Evolutionary conservation across 2,113 vertebrate genomes (phyloP), one percentile per base, ranked within the genome.

Genomic region (Sceloporus undulatus): DNA sequence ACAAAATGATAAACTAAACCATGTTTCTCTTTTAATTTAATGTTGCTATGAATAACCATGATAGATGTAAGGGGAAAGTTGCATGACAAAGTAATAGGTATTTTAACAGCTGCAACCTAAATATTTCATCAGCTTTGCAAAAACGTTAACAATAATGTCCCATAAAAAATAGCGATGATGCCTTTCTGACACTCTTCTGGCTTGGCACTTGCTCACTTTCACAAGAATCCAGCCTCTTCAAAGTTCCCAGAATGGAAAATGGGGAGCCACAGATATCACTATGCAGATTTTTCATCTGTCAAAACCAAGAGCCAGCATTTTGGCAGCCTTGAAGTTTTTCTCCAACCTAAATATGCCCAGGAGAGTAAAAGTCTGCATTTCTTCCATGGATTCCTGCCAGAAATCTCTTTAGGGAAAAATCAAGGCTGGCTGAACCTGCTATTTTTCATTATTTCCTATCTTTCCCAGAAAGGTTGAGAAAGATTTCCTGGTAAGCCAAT

Each of bases 301-400:
- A 88, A 65, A 91, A 75, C 48, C 38, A 85, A 90, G 81, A 62
- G 40, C 77, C 34, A 52, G 71, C 40, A 65, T 66, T 62, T 34
- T 93, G 88, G 75, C 93, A 91, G 38, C 62, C 27, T 68, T 92
- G 87, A 27, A 54, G 21, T 87, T 93, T 94, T 54, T 70, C 34
- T 89, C 40, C 78, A 85, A 48, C 70, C 19, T 78, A 27, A 52
- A 40, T 80, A 90, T 85, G 89, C 89, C 75, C 19, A 0, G 1
- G 81, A 82, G 48, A 18, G 21, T 73, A 56, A 83, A 90, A 85
- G 90, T 90, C 38, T 23, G 86, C 75, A 80, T 92, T 93, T 93
- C 1, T 0, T 91, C 85, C 40, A 59, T 89, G 83, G 21, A 11
- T 79, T 91, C 23, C 71, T 92, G 91, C 91, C 90, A 92, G 71